Conservation (phyloP, 2,888 invertebrate species). For the Yponomeuta malinellus region DNA sequence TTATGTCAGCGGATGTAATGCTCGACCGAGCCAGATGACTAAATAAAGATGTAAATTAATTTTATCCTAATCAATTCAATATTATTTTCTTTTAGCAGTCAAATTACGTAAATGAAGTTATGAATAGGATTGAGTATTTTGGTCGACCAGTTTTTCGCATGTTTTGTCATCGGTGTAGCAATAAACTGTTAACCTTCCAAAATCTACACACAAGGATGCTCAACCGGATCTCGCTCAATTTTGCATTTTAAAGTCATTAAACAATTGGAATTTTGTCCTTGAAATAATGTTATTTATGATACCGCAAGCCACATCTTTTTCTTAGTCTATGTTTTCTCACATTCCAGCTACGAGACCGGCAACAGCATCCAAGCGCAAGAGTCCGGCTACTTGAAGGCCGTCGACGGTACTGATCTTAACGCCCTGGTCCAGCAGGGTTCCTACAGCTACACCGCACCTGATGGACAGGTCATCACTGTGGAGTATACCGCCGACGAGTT, state of each 20-base stretch:
- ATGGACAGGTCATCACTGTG: conserved; percentile 83
- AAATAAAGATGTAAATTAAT: not conserved
- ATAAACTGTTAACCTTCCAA: not conserved
- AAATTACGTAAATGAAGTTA: too few species aligned
- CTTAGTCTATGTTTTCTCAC: not conserved
- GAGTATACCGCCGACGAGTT: conserved; percentile 89
- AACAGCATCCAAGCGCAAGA: conserved; percentile 88
- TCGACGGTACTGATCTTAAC: conserved; percentile 78
- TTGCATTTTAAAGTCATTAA: not conserved
- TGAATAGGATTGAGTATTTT: too few species aligned
- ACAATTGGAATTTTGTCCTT: not conserved
- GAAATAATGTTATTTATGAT: not conserved
- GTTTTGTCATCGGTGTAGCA: too few species aligned
- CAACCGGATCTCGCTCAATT: not conserved
- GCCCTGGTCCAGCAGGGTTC: conserved; percentile 86
- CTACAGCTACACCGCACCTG: conserved; percentile 87
- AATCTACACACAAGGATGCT: not conserved
- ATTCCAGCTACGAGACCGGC: conserved; percentile 85
- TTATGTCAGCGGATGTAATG: not conserved
- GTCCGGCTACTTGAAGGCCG: conserved; percentile 82
- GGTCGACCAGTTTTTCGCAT: too few species aligned
- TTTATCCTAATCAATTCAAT: not conserved
- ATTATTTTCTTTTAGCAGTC: too few species aligned
- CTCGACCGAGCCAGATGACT: not conserved
- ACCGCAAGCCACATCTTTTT: not conserved